phyloP scores from a whole-genome alignment of 2,888 invertebrate species.

The Epinotia demarniana region DNA sequence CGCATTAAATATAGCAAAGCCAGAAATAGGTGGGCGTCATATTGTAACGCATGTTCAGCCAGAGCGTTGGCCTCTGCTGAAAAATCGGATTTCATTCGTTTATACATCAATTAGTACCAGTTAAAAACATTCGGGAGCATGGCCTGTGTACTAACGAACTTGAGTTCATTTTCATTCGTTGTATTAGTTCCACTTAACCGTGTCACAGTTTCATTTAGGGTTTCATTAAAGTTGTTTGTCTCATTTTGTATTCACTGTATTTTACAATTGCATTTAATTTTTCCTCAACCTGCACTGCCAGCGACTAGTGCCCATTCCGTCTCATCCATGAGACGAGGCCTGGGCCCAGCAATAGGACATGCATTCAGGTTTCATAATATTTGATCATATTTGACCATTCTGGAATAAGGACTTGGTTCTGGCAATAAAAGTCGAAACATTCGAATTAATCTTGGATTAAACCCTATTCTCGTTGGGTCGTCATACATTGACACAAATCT shows the following conservation, averaged over 20 bases:
- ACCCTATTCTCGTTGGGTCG: no score
- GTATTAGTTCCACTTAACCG: conserved; percentile 9
- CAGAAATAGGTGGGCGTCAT: conserved; percentile 77
- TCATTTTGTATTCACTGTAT: neutral
- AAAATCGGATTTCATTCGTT: conserved; percentile 55
- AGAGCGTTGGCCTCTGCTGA: conserved; percentile 70
- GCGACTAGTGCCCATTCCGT: no score
- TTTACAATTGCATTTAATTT: no score
- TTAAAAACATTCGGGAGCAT: conserved; percentile 16
- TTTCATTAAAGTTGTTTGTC: neutral
- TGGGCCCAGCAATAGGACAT: no score
- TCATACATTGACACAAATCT: no score
- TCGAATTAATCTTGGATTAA: neutral
- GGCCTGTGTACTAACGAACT: neutral
- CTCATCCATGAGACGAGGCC: no score
- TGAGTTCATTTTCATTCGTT: neutral
- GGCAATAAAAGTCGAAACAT: neutral
- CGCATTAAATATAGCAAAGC: conserved; percentile 67
- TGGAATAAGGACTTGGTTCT: neutral
- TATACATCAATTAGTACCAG: conserved; percentile 34
- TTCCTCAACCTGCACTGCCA: no score
- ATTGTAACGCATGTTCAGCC: conserved; percentile 64
- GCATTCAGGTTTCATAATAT: no score
- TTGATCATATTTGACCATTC: no score
- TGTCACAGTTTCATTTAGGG: neutral